Conservation (phyloP, 2,888 invertebrate genomes). For the Drosophila macrospina region DNA sequence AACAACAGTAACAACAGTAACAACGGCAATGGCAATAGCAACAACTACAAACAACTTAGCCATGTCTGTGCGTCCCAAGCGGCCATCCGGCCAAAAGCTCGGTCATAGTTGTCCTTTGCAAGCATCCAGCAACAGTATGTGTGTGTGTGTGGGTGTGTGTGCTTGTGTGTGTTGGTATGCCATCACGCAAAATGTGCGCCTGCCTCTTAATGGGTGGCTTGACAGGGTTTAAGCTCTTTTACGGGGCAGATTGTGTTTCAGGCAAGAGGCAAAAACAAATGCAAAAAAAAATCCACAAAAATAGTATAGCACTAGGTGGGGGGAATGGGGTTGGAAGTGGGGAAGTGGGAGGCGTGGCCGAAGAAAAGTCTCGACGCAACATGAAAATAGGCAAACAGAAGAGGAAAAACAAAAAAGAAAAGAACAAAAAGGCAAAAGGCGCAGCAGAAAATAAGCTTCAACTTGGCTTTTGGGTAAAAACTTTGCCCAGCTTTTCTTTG, state of each 20-base stretch:
- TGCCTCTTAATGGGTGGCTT: constrained; percentile 81
- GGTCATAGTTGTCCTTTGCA: constrained; percentile 78
- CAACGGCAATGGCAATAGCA: constrained; percentile 67
- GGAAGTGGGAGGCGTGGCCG: constrained; percentile 19
- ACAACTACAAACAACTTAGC: constrained; percentile 74
- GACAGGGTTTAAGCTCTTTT: constrained; percentile 82
- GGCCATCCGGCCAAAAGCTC: constrained; percentile 65
- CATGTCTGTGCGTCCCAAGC: constrained; percentile 69
- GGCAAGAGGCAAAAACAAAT: constrained; percentile 50
- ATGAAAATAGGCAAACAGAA: constrained; percentile 49
- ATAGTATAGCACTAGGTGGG: constrained; percentile 16
- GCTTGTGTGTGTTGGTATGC: constrained; percentile 63
- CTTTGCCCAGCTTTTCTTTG: constrained; percentile 62
- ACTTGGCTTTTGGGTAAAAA: constrained; percentile 71
- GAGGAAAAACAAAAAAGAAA: constrained; percentile 52
- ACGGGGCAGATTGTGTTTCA: constrained; percentile 81
- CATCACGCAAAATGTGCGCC: constrained; percentile 77
- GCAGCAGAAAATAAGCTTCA: constrained; percentile 77
- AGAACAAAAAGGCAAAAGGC: constrained; percentile 66
- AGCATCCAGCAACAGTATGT: constrained; percentile 31
- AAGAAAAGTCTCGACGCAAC: constrained; percentile 50
- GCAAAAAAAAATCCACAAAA: constrained; percentile 31
- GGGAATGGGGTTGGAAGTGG: background rate
- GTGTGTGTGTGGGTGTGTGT: constrained; percentile 38
- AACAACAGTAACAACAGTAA: constrained; percentile 66